Conservation (phyloP, 2,888 invertebrate genomes). For the Chalcis sispes region DNA sequence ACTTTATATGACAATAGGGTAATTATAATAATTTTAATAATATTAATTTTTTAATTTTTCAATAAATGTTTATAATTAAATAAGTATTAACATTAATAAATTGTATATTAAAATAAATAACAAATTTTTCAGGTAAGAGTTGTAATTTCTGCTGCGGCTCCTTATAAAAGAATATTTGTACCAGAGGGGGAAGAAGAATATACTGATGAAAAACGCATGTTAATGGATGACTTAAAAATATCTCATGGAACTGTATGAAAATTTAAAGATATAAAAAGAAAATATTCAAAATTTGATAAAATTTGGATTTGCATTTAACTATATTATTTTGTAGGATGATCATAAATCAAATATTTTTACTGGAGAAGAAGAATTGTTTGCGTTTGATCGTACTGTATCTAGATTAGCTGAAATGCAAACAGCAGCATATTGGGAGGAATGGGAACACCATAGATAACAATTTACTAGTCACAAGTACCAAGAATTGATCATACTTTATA, state of each 20-base stretch:
- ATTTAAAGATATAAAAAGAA: slow-evolving; percentile 25
- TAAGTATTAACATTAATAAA: slow-evolving; percentile 14
- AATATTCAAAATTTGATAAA: slow-evolving; percentile 26
- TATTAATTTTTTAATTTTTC: slow-evolving; percentile 5
- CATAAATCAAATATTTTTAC: slow-evolving; percentile 94
- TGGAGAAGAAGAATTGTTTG: slow-evolving; percentile 98
- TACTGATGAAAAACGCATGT: slow-evolving; percentile 87
- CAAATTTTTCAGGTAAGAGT: slow-evolving; percentile 80
- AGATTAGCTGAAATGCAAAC: slow-evolving; percentile 97
- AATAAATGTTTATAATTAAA: slow-evolving; percentile 21
- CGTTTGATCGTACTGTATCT: slow-evolving; percentile 95
- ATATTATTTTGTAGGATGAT: slow-evolving; percentile 79
- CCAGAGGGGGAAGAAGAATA: slow-evolving; percentile 78
- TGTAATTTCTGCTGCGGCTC: slow-evolving; percentile 89
- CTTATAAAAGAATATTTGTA: slow-evolving; percentile 86
- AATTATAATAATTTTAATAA: slow-evolving; percentile 42
- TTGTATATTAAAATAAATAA: slow-evolving; percentile 23
- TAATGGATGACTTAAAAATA: slow-evolving; percentile 98
- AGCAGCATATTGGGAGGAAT: slow-evolving; percentile 93
- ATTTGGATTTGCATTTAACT: slow-evolving; percentile 20
- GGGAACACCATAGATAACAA: slow-evolving; percentile 78
- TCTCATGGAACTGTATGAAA: slow-evolving; percentile 83
- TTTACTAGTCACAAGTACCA: slow-evolving; percentile 59
- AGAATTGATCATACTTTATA: slow-evolving; percentile 4
- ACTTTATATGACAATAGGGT: slow-evolving; percentile 96